These are phyloP conservation scores for Strigamia maritima DNA, from an alignment of 2,888 invertebrate genomes.

Conservation along the genomic window DNA sequence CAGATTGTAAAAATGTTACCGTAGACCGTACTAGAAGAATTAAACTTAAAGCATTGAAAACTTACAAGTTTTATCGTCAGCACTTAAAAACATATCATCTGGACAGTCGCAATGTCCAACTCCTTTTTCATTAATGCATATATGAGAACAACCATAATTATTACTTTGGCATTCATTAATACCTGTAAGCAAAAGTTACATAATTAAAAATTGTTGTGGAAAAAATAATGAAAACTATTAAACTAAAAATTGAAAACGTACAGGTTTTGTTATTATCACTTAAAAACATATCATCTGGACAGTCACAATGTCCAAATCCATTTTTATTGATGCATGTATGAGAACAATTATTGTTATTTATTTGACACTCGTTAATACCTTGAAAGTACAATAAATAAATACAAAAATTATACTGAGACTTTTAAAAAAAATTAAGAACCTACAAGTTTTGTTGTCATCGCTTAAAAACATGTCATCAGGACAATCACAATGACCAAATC, in stretches of 20 bases:
- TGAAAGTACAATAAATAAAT: slow-evolving; percentile 35
- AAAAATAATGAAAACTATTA: too few species aligned
- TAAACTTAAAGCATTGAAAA: not conserved
- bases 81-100: not conserved
- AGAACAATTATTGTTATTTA: slow-evolving; percentile 51
- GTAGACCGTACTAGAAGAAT: not conserved
- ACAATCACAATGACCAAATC: not conserved
- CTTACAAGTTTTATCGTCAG: not conserved
- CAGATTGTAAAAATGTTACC: not conserved
- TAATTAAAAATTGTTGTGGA: not conserved
- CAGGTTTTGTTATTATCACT: not conserved
- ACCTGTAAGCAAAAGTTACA: slow-evolving; percentile 45
- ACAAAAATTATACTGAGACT: not conserved
- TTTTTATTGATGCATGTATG: slow-evolving; percentile 52
- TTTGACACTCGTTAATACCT: slow-evolving; percentile 53
- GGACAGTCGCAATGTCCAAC: not conserved
- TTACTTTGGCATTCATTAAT: slow-evolving; percentile 45
- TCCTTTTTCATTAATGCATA: not conserved
- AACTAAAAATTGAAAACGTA: not conserved
- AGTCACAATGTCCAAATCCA: slow-evolving; percentile 52
- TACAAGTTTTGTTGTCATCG: not conserved
- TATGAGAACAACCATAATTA: not conserved
- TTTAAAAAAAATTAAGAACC: too few species aligned
- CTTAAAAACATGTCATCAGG: not conserved
- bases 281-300: slow-evolving; percentile 47